These are phyloP conservation scores for Dinothrombium tinctorium DNA, from an alignment of 1,140 invertebrate genomes.

Conservation along the genomic window DNA sequence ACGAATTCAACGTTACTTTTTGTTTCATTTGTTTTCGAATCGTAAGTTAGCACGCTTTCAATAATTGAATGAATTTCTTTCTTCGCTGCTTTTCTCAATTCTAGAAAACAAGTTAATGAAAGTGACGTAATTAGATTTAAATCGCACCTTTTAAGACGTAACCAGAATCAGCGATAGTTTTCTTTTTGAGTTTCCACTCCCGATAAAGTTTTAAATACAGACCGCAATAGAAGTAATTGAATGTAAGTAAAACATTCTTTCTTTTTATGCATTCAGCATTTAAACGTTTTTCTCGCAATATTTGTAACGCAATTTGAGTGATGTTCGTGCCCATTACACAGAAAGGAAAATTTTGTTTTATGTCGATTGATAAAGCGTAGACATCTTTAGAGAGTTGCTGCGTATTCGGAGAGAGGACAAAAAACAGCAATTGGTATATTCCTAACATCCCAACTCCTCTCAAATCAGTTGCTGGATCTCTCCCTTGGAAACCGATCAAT, in stretches of 20 bases:
- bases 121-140: too few relatives aligned
- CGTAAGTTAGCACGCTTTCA: too few relatives aligned
- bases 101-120: too few relatives aligned
- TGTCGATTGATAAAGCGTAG: constrained; percentile 27
- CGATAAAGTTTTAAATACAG: constrained; percentile 24
- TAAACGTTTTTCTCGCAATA: constrained; percentile 25
- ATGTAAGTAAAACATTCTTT: constrained; percentile 21
- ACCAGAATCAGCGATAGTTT: constrained; percentile 29
- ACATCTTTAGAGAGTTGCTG: constrained; percentile 24
- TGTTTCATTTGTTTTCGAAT: too few relatives aligned
- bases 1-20: too few relatives aligned
- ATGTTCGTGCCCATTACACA: constrained; percentile 31
- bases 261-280: constrained; percentile 28
- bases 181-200: constrained; percentile 26
- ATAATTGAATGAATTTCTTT: too few relatives aligned
- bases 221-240: constrained; percentile 28
- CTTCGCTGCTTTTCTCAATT: too few relatives aligned
- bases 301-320: constrained; percentile 28
- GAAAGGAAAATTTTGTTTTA: constrained; percentile 30
- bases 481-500: constrained; percentile 32
- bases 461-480: constrained; percentile 31
- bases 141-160: constrained; percentile 30
- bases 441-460: constrained; percentile 29
- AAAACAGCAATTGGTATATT: constrained; percentile 26
- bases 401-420: constrained; percentile 22